Conservation (phyloP, 30 jellyfish, hydroid and myxozoan genomes). For the Turritopsis rubra region DNA sequence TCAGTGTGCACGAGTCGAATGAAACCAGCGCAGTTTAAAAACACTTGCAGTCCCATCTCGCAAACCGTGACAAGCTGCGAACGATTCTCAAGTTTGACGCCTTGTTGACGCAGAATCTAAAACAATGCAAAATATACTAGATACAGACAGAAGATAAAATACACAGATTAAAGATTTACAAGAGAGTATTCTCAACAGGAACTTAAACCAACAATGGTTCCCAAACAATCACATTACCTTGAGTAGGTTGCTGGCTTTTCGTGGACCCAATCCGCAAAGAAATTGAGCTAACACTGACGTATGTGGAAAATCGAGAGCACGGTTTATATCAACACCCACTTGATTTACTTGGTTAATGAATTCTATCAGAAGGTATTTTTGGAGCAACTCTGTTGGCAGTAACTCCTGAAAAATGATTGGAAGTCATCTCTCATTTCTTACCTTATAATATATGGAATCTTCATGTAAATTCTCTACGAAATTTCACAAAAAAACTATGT, state of each 20-base stretch:
- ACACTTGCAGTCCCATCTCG: conserved; percentile 98
- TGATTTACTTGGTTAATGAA: conserved; percentile 80
- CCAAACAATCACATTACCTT: conserved; percentile 36
- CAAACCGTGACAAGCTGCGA: conserved; percentile 87
- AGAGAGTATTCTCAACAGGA: neutral
- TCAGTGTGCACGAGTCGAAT: conserved; percentile 66
- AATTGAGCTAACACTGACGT: conserved; percentile 70
- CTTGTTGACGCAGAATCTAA: conserved; percentile 64
- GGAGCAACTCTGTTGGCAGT: conserved; percentile 61
- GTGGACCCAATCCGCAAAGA: conserved; percentile 97
- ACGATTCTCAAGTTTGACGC: conserved; percentile 83
- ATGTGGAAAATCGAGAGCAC: conserved; percentile 74
- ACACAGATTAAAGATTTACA: neutral
- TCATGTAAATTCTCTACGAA: too few relatives aligned
- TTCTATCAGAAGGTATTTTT: conserved; percentile 61
- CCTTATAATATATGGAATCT: too few relatives aligned
- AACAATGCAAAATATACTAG: neutral
- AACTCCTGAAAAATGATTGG: conserved; percentile 44
- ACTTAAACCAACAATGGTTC: neutral
- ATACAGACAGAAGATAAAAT: neutral
- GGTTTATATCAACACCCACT: conserved; percentile 90
- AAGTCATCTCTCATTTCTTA: neutral
- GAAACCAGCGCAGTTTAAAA: conserved; percentile 94
- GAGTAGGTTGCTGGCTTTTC: conserved; percentile 86
- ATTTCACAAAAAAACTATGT: neutral